Evolutionary conservation across 1,140 invertebrate species (phyloP), one percentile per base, ranked within the genome.

Genomic region (Mylabris phalerata): DNA sequence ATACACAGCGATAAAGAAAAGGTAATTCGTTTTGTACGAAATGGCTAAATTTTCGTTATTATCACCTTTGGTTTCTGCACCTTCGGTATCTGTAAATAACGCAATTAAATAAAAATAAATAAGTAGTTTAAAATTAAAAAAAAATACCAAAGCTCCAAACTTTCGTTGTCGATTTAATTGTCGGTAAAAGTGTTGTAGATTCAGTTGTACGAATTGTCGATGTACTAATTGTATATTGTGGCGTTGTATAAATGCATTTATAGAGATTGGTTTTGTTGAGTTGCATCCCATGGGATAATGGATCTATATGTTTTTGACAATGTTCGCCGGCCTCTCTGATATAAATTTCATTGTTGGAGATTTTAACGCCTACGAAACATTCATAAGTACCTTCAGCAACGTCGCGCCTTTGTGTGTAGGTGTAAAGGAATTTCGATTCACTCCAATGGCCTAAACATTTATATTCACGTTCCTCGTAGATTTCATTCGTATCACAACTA

Each of bases 391-490:
- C 76, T n/a, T 78, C 77, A 10, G 71, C 71, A 26, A 82, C 75
- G 64, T 88, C 85, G 48, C 80, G 78, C 60, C 85, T 75, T 75
- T 84, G 81, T 0, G 86, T 87, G 67, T 85, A 87, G 0, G 85
- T 86, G 62, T 87, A 88, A 60, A 84, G 80, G 0, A 86, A 72
- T 9, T 80, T 80, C 26, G 80, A 76, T 70, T 88, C 85, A 58
- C 80, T 76, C 85, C 85, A 88, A 64, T 86, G 84, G 27, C 85
- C 86, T 10, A 88, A 73, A 64, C 86, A 88, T 58, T 80, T 70
- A 67, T 88, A 88, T 59, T 86, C 81, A 19, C 85, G 75, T 71
- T 87, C 85, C 80, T 86, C 85, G 64, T 80, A 86, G 19, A 87
- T 72, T 71, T 85, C 82, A 27, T 78, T 65, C 52, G 75, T 74